Evolutionary conservation across 1,140 invertebrate genomes (phyloP).

Genomic region (Papilio polytes): DNA sequence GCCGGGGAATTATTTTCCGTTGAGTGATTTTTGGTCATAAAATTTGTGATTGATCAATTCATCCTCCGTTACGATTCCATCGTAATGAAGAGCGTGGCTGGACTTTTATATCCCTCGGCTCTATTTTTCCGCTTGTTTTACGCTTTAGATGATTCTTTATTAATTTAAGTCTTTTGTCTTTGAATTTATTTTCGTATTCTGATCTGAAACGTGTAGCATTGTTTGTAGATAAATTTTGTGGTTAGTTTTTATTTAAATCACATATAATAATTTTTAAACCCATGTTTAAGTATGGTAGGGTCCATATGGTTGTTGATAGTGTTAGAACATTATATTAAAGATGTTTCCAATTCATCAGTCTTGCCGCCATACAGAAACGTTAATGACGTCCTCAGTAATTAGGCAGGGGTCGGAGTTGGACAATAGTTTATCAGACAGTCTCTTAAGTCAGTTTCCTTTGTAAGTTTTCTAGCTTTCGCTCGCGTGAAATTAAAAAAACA

Average conservation of each 20-base stretch:
- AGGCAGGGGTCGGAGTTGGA: conserved; percentile 55
- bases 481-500: too few species aligned
- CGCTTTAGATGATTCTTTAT: conserved; percentile 76
- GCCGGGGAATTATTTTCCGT: conserved; percentile 80
- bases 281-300: too few species aligned
- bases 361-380: conserved; percentile 51
- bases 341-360: conserved; percentile 58
- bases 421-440: conserved; percentile 59
- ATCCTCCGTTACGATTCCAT: conserved; percentile 75
- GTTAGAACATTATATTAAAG: conserved; percentile 38
- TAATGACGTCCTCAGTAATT: conserved; percentile 62
- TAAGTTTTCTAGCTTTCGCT: too few species aligned
- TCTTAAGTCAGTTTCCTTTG: conserved; percentile 67
- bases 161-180: conserved; percentile 56
- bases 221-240: background rate
- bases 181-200: conserved; percentile 43
- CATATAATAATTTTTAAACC: too few species aligned
- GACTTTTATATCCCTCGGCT: conserved; percentile 61
- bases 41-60: conserved; percentile 83
- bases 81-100: conserved; percentile 78
- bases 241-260: background rate
- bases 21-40: conserved; percentile 82
- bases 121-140: conserved; percentile 77
- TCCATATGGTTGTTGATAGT: conserved; percentile 24
- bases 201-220: conserved; percentile 5